phyloP scores from a whole-genome alignment of 2,797 vertebrate genomes.

The Intellagama lesueurii region DNA sequence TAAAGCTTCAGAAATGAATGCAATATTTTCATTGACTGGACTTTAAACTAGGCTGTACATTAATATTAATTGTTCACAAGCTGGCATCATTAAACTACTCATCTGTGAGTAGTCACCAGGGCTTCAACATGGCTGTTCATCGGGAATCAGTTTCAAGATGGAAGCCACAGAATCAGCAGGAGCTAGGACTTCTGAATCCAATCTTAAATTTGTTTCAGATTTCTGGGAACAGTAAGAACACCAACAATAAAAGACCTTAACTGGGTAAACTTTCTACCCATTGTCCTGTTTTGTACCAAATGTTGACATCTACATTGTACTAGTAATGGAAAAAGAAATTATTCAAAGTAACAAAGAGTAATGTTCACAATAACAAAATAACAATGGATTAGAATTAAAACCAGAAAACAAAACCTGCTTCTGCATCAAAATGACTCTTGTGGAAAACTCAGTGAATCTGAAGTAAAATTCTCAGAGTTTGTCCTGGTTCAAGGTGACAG shows the following conservation, averaged over 20 bases:
- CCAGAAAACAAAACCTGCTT: constrained; percentile 74
- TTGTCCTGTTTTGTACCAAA: constrained; percentile 79
- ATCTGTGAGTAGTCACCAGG: constrained; percentile 41
- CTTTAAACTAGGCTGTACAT: constrained; percentile 31
- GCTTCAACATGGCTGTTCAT: constrained; percentile 17
- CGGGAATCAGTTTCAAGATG: constrained; percentile 16
- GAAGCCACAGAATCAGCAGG: constrained; percentile 35
- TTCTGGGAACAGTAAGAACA: constrained; percentile 70
- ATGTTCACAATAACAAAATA: constrained; percentile 72
- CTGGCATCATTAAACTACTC: constrained; percentile 46
- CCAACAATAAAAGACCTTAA: constrained; percentile 59
- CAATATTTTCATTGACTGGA: constrained; percentile 44
- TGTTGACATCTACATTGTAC: constrained; percentile 71
- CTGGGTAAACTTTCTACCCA: constrained; percentile 37
- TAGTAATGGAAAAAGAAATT: constrained; percentile 72
- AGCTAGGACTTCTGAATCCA: constrained; percentile 61
- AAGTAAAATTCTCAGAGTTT: constrained; percentile 80
- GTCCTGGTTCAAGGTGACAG: constrained; percentile 79
- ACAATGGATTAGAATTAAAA: constrained; percentile 66
- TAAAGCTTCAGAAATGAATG: constrained; percentile 24
- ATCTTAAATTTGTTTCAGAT: constrained; percentile 63
- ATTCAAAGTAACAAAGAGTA: constrained; percentile 78
- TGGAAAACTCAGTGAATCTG: constrained; percentile 79
- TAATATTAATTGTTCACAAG: constrained; percentile 24
- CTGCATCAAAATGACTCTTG: constrained; percentile 75